Percentiles rank a stretch among this genome's conserved stretches.
Conservation (phyloP, 2,797 vertebrate species). For the Notolabrus celidotus region DNA sequence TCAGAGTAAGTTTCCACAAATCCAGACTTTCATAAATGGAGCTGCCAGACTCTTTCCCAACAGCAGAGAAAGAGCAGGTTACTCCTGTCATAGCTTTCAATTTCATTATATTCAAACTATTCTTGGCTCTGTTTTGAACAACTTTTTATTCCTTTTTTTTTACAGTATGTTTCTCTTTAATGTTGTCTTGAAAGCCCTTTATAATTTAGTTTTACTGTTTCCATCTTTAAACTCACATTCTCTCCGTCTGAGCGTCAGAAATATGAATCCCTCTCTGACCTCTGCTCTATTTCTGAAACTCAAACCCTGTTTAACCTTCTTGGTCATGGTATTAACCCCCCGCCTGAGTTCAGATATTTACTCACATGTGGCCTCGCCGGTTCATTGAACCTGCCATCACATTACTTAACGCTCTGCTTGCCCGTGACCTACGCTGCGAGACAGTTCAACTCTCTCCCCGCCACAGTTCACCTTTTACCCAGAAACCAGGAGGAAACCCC, state of each 20-base stretch:
- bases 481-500: slow-evolving; percentile 52
- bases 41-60: too few species aligned
- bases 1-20: too few species aligned
- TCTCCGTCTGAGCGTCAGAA: background rate
- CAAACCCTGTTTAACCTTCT: slow-evolving; percentile 12
- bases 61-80: too few species aligned
- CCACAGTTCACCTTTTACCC: slow-evolving; percentile 69
- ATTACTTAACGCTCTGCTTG: slow-evolving; percentile 39
- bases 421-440: slow-evolving; percentile 36
- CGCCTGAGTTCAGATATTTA: slow-evolving; percentile 42
- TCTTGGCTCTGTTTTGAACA: too few species aligned
- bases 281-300: slow-evolving; percentile 34
- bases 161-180: too few species aligned
- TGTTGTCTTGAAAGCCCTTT: too few species aligned
- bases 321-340: slow-evolving; percentile 32
- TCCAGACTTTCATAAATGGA: too few species aligned
- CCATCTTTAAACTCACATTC: background rate
- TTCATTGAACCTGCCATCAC: slow-evolving; percentile 29
- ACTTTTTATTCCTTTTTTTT: too few species aligned
- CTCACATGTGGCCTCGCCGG: slow-evolving; percentile 17
- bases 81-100: too few species aligned
- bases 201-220: too few species aligned
- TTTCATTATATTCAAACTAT: too few species aligned
- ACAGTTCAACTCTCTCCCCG: slow-evolving; percentile 19
- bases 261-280: slow-evolving; percentile 10